These are phyloP conservation scores for Dugesia japonica DNA, from an alignment of 2,888 invertebrate species.

Conservation along the genomic window DNA sequence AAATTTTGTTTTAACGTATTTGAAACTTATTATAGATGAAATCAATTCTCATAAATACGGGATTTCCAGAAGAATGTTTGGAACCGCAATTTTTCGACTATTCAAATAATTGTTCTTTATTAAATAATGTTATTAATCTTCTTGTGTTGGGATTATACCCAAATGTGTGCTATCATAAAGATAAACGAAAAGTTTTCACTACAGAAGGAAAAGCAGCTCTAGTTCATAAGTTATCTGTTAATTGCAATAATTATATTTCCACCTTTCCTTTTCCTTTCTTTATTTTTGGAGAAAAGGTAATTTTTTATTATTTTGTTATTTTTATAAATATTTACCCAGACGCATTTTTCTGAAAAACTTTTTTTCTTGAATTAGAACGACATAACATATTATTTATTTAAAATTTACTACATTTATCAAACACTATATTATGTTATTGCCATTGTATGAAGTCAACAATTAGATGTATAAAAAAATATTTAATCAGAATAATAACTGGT, in stretches of 20 bases:
- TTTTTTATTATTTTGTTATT: too few species aligned
- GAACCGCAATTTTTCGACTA: not conserved
- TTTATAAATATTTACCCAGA: too few species aligned
- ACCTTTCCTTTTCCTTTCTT: slow-evolving; percentile 86
- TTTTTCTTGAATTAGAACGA: too few species aligned
- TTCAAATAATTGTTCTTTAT: not conserved
- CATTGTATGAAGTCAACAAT: too few species aligned
- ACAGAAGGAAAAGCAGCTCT: slow-evolving; percentile 74
- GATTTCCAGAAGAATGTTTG: slow-evolving; percentile 27
- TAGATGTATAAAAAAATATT: too few species aligned
- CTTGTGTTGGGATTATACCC: slow-evolving; percentile 82
- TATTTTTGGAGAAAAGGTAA: slow-evolving; percentile 82
- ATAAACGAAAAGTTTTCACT: slow-evolving; percentile 70
- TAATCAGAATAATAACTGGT: too few species aligned
- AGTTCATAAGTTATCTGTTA: slow-evolving; percentile 87
- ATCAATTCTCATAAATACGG: slow-evolving; percentile 24
- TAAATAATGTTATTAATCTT: slow-evolving; percentile 56
- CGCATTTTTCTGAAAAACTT: too few species aligned
- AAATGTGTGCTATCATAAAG: slow-evolving; percentile 83
- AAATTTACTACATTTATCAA: too few species aligned
- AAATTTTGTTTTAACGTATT: too few species aligned
- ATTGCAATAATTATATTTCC: slow-evolving; percentile 52
- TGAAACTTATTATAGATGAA: slow-evolving; percentile 24
- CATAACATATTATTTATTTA: too few species aligned
- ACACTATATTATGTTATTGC: too few species aligned